Conservation (phyloP, 2,888 invertebrate genomes). For the Limenitis arthemis region DNA sequence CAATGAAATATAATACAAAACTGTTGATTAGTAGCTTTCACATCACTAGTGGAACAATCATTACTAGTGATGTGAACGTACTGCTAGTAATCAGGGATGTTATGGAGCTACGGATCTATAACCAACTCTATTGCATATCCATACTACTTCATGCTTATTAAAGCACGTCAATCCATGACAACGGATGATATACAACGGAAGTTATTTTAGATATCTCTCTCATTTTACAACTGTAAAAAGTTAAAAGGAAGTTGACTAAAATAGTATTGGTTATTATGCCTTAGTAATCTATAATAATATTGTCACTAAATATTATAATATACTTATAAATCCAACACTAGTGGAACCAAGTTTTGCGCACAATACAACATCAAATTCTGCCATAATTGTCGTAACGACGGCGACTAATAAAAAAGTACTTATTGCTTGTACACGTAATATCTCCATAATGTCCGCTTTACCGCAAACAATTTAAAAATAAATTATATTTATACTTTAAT, state of each 20-base stretch:
- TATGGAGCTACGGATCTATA: no score
- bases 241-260: no score
- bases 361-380: conserved; percentile 63
- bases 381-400: conserved; percentile 49
- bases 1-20: neutral
- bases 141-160: no score
- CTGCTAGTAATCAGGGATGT: no score
- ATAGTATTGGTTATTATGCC: neutral
- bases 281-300: conserved; percentile 4
- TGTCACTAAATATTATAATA: neutral
- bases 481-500: conserved; percentile 32
- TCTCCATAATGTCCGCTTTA: conserved; percentile 51
- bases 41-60: no score
- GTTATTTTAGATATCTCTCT: no score
- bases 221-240: no score
- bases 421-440: conserved; percentile 72
- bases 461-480: conserved; percentile 63
- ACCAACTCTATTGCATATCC: no score
- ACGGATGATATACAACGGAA: no score
- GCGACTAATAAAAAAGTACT: conserved; percentile 61
- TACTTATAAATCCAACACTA: conserved; percentile 36
- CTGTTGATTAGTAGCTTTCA: neutral
- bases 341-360: conserved; percentile 56
- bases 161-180: no score
- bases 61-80: no score